Base-by-base conservation (phyloP, 2,888 invertebrate genomes). In the Phyto melanocephala region DNA sequence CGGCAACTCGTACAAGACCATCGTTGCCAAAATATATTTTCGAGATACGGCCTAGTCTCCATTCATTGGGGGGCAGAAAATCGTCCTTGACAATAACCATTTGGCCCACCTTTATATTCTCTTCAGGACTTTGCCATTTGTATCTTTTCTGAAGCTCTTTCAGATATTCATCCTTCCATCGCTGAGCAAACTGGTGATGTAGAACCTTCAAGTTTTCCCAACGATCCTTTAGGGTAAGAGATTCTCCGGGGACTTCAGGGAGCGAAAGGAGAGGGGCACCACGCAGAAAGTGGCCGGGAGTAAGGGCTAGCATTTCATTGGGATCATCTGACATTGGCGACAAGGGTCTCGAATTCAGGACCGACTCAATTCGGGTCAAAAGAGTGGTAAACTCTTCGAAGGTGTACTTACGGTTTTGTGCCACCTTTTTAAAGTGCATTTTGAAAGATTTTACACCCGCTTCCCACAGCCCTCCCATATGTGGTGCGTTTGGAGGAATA, bases 391-490 rank as follows among this genome's bases (percentile, higher is more conserved):
- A 77, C 17, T 81, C 79, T 52, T 79, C 81, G 56, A 56, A 81
- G 0, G 72, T 71, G 5, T 56, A 70, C 13, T 45, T 58, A 1
- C 13, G 33, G 11, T 47, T 60, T 3, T 72, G 47, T 0, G 56
- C 47, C 1, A 67, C 37, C 13, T 70, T 58, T 52, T 52, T 72
- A 15, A 77, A 72, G 20, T 80, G 83, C 2, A 13, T 40, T 10
- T 80, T 83, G 7, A 84, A 58, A 4, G 50, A 63, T 42, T 72
- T 70, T 0, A 83, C 74, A 2, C 40, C 76, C 0, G 77, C 80
- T 35, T 77, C 80, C 78, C 70, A 80, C 5, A 83, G 20, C 7
- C 74, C 77, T 22, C 74, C 77, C 77, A 77, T 80, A 28, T 28
- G 28, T 28, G 28, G 28, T 28, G 28, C 28, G 6, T 28, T 28